Evolutionary conservation across 1,140 invertebrate genomes (phyloP), one percentile per base, ranked within the genome.

Genomic region (Sipha flava): DNA sequence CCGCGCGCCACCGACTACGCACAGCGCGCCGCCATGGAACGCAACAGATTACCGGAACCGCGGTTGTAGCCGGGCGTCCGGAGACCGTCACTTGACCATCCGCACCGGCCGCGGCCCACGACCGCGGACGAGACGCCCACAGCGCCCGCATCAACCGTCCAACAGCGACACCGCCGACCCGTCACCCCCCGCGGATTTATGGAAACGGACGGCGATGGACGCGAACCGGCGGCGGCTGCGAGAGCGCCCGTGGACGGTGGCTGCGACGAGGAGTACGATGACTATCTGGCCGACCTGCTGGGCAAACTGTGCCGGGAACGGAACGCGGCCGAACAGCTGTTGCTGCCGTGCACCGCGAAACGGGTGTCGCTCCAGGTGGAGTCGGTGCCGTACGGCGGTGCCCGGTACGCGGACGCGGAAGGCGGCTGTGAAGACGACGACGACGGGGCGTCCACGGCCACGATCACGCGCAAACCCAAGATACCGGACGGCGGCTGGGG

Each of bases 401-500:
- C 70, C 47, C 21, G 49, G 5, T 45, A 52, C 23, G 31, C 2
- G 7, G 62, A 47, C 0, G 26, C 49, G 16, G 62, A 62, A 5
- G 62, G 62, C 7, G 37, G 37, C 1, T 18, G 14, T 12, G 52
- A 77, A 4, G 26, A 45, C 70, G 81, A 70, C 16, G 43, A 79
- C 21, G 52, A 52, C 10, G 81, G 81, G 21, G 68, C 72, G 0
- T 37, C 18, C 0, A 64, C 81, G 7, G 79, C 23, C 26, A 45
- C 66, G 23, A 82, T 70, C 7, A 47, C 66, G 7, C 86, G 88
- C 0, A 86, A 86, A 43, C 86, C 89, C 0, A 86, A 86, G 34
- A 88, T 91, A 29, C 91, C 91, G 0, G 91, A 92, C 80, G 91
- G 91, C 12, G 90, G 90, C 37, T 95, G 91, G 90, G 94, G 95